Percentiles rank a stretch among this genome's conserved stretches.
phyloP scores from a whole-genome alignment of 2,797 vertebrate species.

The Pseudochirops corinnae region DNA sequence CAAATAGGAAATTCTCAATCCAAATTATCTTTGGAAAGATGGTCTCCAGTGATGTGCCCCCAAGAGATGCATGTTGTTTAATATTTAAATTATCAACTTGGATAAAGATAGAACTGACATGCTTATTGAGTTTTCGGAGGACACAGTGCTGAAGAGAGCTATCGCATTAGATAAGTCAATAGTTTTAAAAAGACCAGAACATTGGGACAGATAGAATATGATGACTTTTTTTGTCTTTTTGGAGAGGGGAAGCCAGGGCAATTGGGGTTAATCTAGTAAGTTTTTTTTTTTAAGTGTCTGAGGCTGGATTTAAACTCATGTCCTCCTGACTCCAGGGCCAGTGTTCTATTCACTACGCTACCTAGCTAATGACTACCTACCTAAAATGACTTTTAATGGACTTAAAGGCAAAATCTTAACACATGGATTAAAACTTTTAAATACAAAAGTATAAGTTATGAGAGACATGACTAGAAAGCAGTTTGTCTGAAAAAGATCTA shows the following conservation, averaged over 20 bases:
- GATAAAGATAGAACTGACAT: background rate
- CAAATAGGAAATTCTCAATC: conserved; percentile 6
- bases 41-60: background rate
- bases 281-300: no score
- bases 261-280: no score
- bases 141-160: background rate
- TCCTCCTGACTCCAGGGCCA: no score
- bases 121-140: background rate
- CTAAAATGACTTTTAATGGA: background rate
- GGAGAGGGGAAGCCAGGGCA: no score
- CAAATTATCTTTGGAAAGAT: background rate
- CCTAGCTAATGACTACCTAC: no score
- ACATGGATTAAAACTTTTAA: background rate
- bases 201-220: background rate
- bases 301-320: no score
- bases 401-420: background rate
- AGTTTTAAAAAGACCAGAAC: background rate
- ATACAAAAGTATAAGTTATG: background rate
- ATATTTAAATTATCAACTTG: background rate
- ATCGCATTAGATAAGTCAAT: background rate
- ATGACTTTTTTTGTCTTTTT: background rate
- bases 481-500: background rate
- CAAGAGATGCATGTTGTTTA: background rate
- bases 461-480: background rate
- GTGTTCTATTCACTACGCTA: no score